A percentile compares a stretch with the other conserved stretches of the same genome.
Conservation (phyloP, 2,888 invertebrate species). For the Nasonovia ribisnigri region DNA sequence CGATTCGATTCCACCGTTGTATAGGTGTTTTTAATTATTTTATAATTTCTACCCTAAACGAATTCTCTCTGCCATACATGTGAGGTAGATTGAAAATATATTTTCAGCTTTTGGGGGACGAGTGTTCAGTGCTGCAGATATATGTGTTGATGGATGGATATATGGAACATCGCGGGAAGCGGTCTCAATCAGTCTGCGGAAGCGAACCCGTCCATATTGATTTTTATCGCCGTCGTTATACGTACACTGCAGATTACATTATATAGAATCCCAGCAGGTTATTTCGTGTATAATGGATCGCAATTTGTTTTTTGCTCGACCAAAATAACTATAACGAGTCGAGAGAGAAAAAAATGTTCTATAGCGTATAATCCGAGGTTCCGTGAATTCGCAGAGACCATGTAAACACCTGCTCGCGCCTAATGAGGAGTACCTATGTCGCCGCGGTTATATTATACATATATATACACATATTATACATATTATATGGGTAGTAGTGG, state of each 20-base stretch:
- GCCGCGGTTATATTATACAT: neutral
- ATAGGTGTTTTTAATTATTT: neutral
- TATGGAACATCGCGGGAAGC: neutral
- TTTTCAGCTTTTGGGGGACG: neutral
- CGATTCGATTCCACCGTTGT: neutral
- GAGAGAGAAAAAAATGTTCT: neutral
- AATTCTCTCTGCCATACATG: neutral
- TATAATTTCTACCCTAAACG: neutral
- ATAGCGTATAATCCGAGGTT: constrained; percentile 11
- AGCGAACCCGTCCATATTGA: neutral
- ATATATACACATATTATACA: neutral
- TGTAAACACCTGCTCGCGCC: constrained; percentile 5
- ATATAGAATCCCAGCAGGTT: neutral
- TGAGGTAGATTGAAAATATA: neutral
- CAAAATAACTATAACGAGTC: neutral
- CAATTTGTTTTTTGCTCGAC: neutral
- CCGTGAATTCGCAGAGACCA: constrained; percentile 2
- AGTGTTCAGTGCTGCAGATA: neutral
- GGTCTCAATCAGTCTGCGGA: neutral
- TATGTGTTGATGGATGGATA: neutral
- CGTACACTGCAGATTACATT: neutral
- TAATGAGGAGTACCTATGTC: neutral
- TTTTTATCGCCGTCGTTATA: neutral
- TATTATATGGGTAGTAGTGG: neutral
- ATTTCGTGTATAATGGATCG: neutral